Base-by-base conservation (phyloP, 2,797 vertebrate species). In the Pangasius djambal region DNA sequence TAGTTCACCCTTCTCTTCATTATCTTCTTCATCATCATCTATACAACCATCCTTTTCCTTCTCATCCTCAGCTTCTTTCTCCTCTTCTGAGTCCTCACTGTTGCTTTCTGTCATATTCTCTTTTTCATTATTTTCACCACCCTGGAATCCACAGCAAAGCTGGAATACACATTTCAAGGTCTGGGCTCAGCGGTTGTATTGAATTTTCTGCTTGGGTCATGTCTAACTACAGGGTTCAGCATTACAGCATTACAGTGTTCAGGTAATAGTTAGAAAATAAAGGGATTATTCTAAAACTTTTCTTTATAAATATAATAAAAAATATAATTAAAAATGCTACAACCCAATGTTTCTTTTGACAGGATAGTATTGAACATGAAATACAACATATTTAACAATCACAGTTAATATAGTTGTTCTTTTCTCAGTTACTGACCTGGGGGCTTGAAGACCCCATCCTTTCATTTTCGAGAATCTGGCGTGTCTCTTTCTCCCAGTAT, bases 401-500 rank as follows among this genome's bases (percentile, higher is more conserved):
- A 40, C 16, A 63, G 16, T 40, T 44, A 8, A 57, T 65, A 63
- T 7, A 81, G 2, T 34, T 65, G 28, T 34, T 83, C 34, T 18
- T 72, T 44, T n/a, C 2, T 90, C 22, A 15, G 69, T 77, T 85
- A 94, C 96, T 94, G 79, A 96, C 96, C 94, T 57, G 91, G 12
- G 93, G 92, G 81, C 93, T 92, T 61, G 85, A 94, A 57, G 93
- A 86, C 8, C 75, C 94, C 74, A 92, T 92, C 22, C 97, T 96
- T 92, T 99, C 98, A 89, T 98, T 96, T 91, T 99, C 98, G 91
- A 99, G 92, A 86, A 99, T 94, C 93, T 97, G 98, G 9, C 93
- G 96, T 0, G 98, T 98, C 94, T 99, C 98, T 9, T 95, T 97
- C 94, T 99, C 98, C 98, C 98, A 99, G 57, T 99, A 99, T 90